Base-by-base conservation (phyloP, 1,140 invertebrate species). In the Lysiphlebus fabarum region DNA sequence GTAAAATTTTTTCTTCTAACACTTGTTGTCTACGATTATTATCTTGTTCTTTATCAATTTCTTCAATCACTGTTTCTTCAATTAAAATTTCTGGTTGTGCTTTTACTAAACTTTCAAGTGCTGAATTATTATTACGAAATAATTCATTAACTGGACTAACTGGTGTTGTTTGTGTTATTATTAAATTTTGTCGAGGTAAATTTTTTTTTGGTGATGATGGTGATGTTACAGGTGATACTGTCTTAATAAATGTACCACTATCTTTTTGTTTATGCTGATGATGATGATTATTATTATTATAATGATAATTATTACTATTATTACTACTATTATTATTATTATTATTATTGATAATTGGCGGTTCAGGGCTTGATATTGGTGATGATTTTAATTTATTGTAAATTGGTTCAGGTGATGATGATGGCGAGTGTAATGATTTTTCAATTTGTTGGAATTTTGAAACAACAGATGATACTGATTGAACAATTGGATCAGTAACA, bases 391-490 rank as follows among this genome's bases (percentile, higher is more conserved):
- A 34, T 59, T 77, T 79, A 49, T 65, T 68, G 17, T 26, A 26
- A 0, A 47, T 43, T 4, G 75, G 73, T 17, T 78, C 76, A 2
- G 76, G 74, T 1, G 73, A 75, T 1, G 69, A 66, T 0, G 71
- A 70, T 3, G 72, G 72, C 2, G 71, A 71, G 4, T 67, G 65
- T 26, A 26, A 2, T 0, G 72, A 68, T 37, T 74, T 73, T 37
- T 77, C 75, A 38, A 78, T 77, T 50, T 77, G 72, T 26, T 73
- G 74, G 41, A 80, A 78, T 62, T 78, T 79, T 51, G 70, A 79
- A 6, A 79, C 75, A 7, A 76, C 75, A 2, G 71, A 75, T 0
- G 78, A 78, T 0, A 79, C 76, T 1, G 78, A 78, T 11, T 72
- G 68, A 3, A 67, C 70, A 43, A 78, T 77, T 0, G 72, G 59